phyloP scores from a whole-genome alignment of 2,888 invertebrate species.

The Caenorhabditis sp. region DNA sequence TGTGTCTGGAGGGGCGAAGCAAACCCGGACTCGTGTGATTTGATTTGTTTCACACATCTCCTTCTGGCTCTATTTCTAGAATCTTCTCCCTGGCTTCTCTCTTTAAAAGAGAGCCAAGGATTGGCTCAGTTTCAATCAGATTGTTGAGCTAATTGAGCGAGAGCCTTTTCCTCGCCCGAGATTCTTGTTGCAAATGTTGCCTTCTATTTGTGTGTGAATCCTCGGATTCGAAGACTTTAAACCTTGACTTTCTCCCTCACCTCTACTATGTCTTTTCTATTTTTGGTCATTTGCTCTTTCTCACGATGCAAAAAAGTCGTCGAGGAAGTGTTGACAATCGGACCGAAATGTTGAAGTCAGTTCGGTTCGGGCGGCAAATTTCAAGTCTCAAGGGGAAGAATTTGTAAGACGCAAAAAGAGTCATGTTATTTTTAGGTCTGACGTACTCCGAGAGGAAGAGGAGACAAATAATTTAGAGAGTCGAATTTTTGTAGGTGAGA shows the following conservation, averaged over 20 bases:
- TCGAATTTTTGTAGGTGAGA: too few species aligned
- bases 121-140: slow-evolving; percentile 43
- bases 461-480: too few species aligned
- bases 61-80: not conserved
- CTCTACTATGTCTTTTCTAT: slow-evolving; percentile 27
- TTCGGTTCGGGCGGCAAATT: slow-evolving; percentile 7
- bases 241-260: slow-evolving; percentile 28
- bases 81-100: slow-evolving; percentile 1
- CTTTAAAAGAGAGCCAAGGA: not conserved
- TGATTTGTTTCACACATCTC: slow-evolving; percentile 61
- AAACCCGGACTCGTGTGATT: slow-evolving; percentile 38
- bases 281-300: slow-evolving; percentile 14
- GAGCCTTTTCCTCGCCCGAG: slow-evolving; percentile 1
- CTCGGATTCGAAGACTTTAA: slow-evolving; percentile 8
- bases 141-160: slow-evolving; percentile 55
- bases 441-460: not conserved
- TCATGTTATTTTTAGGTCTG: slow-evolving; percentile 15
- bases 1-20: slow-evolving; percentile 12
- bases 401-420: not conserved
- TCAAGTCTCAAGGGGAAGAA: slow-evolving; percentile 34
- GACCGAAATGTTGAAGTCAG: slow-evolving; percentile 15
- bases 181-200: slow-evolving; percentile 27
- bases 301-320: not conserved
- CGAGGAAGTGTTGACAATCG: slow-evolving; percentile 36
- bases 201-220: slow-evolving; percentile 20